Evolutionary conservation across 2,888 invertebrate genomes (phyloP), one percentile per base, ranked within the genome.

Genomic region (Unio delphinus): DNA sequence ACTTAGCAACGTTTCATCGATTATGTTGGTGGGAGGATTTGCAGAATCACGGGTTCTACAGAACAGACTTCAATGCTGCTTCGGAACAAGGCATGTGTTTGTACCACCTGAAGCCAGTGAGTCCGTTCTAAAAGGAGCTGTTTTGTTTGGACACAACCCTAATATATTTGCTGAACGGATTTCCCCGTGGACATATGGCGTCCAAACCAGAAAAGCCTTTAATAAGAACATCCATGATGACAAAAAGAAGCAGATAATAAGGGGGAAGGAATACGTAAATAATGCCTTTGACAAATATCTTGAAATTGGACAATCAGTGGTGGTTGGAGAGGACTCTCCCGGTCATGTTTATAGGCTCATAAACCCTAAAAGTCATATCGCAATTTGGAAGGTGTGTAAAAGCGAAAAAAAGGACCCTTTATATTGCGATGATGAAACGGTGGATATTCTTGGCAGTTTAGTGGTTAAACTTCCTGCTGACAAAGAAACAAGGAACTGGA

Each of bases 11-110:
- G 57, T 79, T 4, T 55, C 68, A 8, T 72, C 72, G 20, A 68
- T 80, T 28, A 61, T 76, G 7, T 63, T 79, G 11, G 77, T 79
- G 11, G 79, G 79, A 15, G 79, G 79, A 59, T 75, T 79, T 60
- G 72, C 79, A 1, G 77, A 75, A 59, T 79, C 79, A 0, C 45
- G 65, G n/a, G 58, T 73, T 20, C 74, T 79, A 4, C 69, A 69
- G 23, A 26, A 68, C 6, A 58, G 65, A 20, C 59, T 79, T 15
- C 68, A 65, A 65, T 63, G 70, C 26, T 55, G 67, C 58, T 75
- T 79, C 59, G 57, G 60, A 0, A 60, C 23, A 17, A 18, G 69
- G 17, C 65, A 56, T 66, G 71, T 76, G 6, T 67, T 76, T 34
- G 70, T 74, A 26, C 75, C 75, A 56, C 67, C 63, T 2, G 71